phyloP scores from a whole-genome alignment of 2,113 vertebrate genomes.

The Dissostichus mawsoni region DNA sequence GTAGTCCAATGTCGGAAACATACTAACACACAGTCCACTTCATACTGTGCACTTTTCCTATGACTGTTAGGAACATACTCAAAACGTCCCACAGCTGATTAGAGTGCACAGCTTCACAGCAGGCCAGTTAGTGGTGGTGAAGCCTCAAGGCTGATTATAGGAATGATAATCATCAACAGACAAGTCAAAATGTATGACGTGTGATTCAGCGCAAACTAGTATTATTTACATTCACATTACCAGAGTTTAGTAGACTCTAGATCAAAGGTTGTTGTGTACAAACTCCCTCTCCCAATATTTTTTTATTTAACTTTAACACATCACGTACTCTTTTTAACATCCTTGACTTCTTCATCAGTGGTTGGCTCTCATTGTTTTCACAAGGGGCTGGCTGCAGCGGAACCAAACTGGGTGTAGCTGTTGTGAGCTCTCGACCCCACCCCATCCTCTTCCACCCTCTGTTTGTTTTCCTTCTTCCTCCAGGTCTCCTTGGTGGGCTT shows the following conservation, averaged over 20 bases:
- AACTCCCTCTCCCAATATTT: background rate
- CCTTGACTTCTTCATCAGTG: slow-evolving; percentile 48
- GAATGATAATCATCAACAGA: background rate
- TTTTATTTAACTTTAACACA: background rate
- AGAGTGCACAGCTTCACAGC: background rate
- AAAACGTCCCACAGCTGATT: background rate
- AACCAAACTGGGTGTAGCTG: slow-evolving; percentile 79
- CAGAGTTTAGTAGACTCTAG: no score
- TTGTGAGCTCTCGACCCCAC: slow-evolving; percentile 64
- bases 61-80: background rate
- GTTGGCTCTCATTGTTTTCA: slow-evolving; percentile 66
- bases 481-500: slow-evolving; percentile 98
- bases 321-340: slow-evolving; percentile 1
- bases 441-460: slow-evolving; percentile 80
- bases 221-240: background rate
- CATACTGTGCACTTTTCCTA: background rate
- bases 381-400: slow-evolving; percentile 73
- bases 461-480: slow-evolving; percentile 81
- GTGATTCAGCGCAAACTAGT: background rate
- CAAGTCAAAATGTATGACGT: background rate
- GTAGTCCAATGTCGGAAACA: background rate
- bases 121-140: no score
- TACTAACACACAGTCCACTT: background rate
- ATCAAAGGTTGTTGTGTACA: no score
- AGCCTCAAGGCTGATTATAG: background rate